phyloP scores from a whole-genome alignment of 2,797 vertebrate species.

The Coreius guichenoti region DNA sequence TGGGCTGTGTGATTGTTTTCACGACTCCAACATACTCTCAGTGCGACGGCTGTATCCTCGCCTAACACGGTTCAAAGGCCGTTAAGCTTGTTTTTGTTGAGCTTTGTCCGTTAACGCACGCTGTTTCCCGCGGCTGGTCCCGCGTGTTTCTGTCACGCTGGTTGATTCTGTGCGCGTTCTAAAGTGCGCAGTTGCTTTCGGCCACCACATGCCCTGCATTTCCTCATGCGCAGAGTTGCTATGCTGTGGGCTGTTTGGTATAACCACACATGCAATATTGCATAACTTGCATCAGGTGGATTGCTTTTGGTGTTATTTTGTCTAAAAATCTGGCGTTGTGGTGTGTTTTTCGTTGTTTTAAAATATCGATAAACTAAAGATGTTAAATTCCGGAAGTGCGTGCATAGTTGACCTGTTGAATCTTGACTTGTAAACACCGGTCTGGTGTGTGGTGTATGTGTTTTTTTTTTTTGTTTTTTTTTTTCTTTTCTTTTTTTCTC shows the following conservation, averaged over 20 bases:
- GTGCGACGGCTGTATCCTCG: not conserved
- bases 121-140: slow-evolving; percentile 37
- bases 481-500: too few relatives aligned
- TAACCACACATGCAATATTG: not conserved
- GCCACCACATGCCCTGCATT: slow-evolving; percentile 11
- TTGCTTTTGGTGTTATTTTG: not conserved
- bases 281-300: not conserved
- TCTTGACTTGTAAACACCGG: not conserved
- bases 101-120: slow-evolving; percentile 12
- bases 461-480: too few relatives aligned
- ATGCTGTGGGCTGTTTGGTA: not conserved
- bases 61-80: not conserved
- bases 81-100: not conserved
- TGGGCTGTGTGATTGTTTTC: not conserved
- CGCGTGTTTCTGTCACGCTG: slow-evolving; percentile 39
- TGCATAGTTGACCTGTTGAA: slow-evolving; percentile 8
- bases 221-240: slow-evolving; percentile 6
- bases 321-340: not conserved
- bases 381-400: not conserved
- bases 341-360: not conserved
- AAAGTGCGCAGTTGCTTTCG: slow-evolving; percentile 43
- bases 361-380: not conserved
- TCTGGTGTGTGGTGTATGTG: not conserved
- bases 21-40: not conserved
- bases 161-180: slow-evolving; percentile 22